Base-by-base conservation (phyloP, 2,888 invertebrate genomes). In the Alsophila aescularia region DNA sequence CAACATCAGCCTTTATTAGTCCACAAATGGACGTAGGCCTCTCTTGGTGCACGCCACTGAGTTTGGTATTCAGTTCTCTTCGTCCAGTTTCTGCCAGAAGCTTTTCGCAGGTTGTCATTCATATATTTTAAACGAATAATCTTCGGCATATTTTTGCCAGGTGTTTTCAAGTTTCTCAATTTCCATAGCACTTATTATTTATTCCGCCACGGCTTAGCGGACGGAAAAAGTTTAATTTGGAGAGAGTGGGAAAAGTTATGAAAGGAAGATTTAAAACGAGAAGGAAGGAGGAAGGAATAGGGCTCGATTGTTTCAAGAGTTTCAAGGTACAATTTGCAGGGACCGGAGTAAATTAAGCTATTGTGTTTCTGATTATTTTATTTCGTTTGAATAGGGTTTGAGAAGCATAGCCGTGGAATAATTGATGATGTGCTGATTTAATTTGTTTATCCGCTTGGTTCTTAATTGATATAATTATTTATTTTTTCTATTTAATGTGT, bases 201-300 rank as follows among this genome's bases (percentile, higher is more conserved):
- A 61, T 60, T 61, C 61, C 44, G 39, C 49, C 56, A 37, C 36
- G 45, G 37, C 51, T 34, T 48, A n/a, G 31, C 7, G 36, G 40
- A 44, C 40, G 31, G 49, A 42, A 50, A 48, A 55, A 50, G 55
- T 55, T 50, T 35, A 55, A 55, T 62, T 24, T 42, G 37, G 56
- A 60, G 55, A 52, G 42, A 59, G 58, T 62, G 54, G 59, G 58
- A 62, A 59, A 65, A 65, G 65, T 65, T 65, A 63, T 59, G 65
- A 63, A 65, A 65, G 60, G 60, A 61, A 63, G 62, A 63, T 61
- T 65, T 62, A 65, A 64, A n/a, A 43, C 37, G 48, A 53, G 59
- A 40, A 37, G 50, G 54, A 58, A 56, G 55, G 53, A 54, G 18
- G 24, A 24, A 16, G 39, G 7, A 37, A 48, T 42, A 52, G 47